phyloP scores from a whole-genome alignment of 2,888 invertebrate genomes.

The Drosophila buzzatii region DNA sequence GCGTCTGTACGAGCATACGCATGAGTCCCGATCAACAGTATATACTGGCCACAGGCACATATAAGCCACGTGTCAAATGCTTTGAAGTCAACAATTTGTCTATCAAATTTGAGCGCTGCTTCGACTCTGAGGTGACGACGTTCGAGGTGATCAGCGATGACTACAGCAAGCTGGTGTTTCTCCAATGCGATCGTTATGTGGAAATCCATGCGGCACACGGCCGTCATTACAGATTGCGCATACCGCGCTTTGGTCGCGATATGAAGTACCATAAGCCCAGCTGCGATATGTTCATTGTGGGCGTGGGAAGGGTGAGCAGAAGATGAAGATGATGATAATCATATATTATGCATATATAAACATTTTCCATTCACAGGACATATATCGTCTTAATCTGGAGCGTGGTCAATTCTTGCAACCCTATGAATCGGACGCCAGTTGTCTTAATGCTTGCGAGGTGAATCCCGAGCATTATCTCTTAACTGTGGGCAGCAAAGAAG shows the following conservation, averaged over 20 bases:
- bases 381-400: conserved; percentile 97
- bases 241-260: conserved; percentile 98
- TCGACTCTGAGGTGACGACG: conserved; percentile 98
- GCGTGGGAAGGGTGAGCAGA: conserved; percentile 90
- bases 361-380: conserved; percentile 88
- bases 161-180: conserved; percentile 94
- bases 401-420: conserved; percentile 97
- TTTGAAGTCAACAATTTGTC: conserved; percentile 98
- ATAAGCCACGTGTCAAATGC: conserved; percentile 98
- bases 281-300: conserved; percentile 97
- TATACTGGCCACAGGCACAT: conserved; percentile 96
- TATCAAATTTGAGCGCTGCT: conserved; percentile 98
- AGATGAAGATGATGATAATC: not conserved
- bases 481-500: conserved; percentile 94
- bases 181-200: conserved; percentile 95
- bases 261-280: conserved; percentile 95
- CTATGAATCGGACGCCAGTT: conserved; percentile 90
- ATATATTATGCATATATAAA: not conserved
- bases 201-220: conserved; percentile 98
- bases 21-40: conserved; percentile 96
- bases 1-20: conserved; percentile 93
- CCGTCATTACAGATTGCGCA: conserved; percentile 94
- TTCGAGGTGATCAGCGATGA: conserved; percentile 97
- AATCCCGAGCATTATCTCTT: conserved; percentile 96
- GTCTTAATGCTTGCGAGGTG: conserved; percentile 93